Evolutionary conservation across 1,140 invertebrate genomes (phyloP), one percentile per base, ranked within the genome.

Genomic region (Wiebesia pumilae): DNA sequence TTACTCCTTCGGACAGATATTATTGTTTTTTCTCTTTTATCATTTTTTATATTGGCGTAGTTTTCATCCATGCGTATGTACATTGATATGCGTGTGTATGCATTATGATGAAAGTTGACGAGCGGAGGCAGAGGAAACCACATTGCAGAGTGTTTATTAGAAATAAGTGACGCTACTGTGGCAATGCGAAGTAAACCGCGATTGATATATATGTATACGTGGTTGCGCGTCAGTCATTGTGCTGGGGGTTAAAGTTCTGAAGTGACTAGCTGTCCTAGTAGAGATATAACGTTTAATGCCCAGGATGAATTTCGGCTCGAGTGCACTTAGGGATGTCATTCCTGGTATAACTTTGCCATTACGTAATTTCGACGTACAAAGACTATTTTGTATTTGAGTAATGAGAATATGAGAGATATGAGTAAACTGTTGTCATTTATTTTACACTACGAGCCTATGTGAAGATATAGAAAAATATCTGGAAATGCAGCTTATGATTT

Each of bases 221-320:
- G 62, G 24, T 27, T 65, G 47, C 7, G 78, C 47, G 78, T 65
- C 54, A 40, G 78, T 80, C 65, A 80, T 80, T 80, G 51, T 65
- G 24, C 51, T 27, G 62, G 24, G 78, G 33, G 78, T 40, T 80
- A 65, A 81, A 69, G 62, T 81, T 81, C 43, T 33, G 58, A 67
- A 81, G 62, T 65, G 58, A 81, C 62, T 81, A 62, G 58, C 62
- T 80, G 58, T 81, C 38, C 27, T 67, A 67, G 40, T 40, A 24
- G 58, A 81, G 40, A 67, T 81, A 81, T n/a, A 81, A 35, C 80
- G 35, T 81, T 81, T 67, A 81, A 81, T 81, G n/a, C 80, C 19
- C 58, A 9, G 62, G 80, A 81, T 81, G 80, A 47, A 81, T 81
- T 81, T 81, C 27, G 58, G 47, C 80, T 65, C 58, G 40, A 81